Base-by-base conservation (phyloP, 2,797 vertebrate genomes). In the Hippoglossus hippoglossus region DNA sequence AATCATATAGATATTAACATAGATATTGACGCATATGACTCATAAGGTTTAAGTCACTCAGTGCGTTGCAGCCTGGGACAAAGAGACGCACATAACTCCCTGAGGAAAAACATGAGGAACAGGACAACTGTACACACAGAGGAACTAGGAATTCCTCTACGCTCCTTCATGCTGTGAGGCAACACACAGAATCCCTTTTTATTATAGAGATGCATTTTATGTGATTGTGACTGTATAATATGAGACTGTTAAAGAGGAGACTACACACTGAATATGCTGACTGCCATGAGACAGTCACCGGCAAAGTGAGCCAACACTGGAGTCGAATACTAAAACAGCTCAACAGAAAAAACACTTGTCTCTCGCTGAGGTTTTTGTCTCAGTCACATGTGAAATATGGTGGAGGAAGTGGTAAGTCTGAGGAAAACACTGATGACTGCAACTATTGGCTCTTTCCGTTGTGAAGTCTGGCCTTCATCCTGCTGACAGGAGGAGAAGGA, bases 371-470 rank as follows among this genome's bases (percentile, higher is more conserved):
- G 21, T 36, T 59, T 55, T 55, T 55, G 7, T 9, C 15, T 18
- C 3, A 12, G 50, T 52, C 16, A 57, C 6, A 22, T 16, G 22
- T 55, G 7, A 53, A 49, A 41, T 26, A 21, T n/a, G 11, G n/a
- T 25, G 13, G 13, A 34, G 44, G 2, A 46, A 39, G 26, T 15
- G 49, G 3, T 7, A 16, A 46, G 19, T 58, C 47, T 28, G 6
- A 60, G 51, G 71, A 56, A 61, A 58, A 58, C 36, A 51, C 7
- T 5, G 50, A 15, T 19, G 31, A 63, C 50, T 31, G 39, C 55
- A 11, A 44, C 21, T 11, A 41, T 31, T 16, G 54, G 54, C 15
- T 54, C 25, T 67, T 51, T 50, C 25, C 8, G 34, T 7, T 60
- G 24, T 49, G 21, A 34, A 24, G 25, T 51, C 22, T 19, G 41